phyloP scores from a whole-genome alignment of 53 echinoderm and acorn worm genomes.

The Luidia sarsii region DNA sequence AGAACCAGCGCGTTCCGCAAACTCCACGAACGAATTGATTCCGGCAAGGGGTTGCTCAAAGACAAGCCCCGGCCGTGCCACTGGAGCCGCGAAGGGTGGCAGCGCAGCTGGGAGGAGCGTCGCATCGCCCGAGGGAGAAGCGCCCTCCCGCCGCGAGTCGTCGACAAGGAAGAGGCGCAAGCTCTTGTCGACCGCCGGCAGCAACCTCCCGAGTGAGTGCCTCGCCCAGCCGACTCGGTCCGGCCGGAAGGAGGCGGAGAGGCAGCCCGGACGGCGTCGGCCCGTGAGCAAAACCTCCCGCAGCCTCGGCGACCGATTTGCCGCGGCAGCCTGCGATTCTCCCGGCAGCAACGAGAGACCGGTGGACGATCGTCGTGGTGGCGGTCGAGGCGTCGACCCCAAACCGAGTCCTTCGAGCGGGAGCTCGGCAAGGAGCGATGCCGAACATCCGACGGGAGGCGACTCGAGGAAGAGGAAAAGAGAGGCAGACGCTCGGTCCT shows the following conservation, averaged over 20 bases:
- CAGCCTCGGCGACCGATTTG: constrained; percentile 18
- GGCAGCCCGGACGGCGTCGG: background rate
- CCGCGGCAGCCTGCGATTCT: background rate
- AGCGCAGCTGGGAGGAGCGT: too few species aligned
- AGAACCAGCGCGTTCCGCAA: too few species aligned
- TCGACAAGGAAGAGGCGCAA: constrained; percentile 3
- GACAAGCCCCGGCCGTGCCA: too few species aligned
- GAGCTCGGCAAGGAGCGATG: background rate
- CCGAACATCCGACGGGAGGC: background rate
- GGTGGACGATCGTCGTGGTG: too few species aligned
- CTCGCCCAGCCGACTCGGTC: constrained; percentile 22
- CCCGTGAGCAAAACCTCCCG: constrained; percentile 5
- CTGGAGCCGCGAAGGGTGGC: too few species aligned
- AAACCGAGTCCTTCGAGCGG: too few species aligned
- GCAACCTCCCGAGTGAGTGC: background rate
- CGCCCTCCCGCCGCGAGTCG: background rate
- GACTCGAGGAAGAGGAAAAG: constrained; percentile 33
- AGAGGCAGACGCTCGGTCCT: background rate
- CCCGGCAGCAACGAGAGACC: too few species aligned
- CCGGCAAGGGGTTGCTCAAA: too few species aligned
- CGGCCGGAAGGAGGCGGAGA: constrained; percentile 19
- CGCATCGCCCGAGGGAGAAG: too few species aligned
- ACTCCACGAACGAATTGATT: too few species aligned
- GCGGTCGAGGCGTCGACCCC: too few species aligned
- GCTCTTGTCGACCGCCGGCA: constrained; percentile 17